phyloP scores from a whole-genome alignment of 2,797 vertebrate genomes.

The Etheostoma nigrum region DNA sequence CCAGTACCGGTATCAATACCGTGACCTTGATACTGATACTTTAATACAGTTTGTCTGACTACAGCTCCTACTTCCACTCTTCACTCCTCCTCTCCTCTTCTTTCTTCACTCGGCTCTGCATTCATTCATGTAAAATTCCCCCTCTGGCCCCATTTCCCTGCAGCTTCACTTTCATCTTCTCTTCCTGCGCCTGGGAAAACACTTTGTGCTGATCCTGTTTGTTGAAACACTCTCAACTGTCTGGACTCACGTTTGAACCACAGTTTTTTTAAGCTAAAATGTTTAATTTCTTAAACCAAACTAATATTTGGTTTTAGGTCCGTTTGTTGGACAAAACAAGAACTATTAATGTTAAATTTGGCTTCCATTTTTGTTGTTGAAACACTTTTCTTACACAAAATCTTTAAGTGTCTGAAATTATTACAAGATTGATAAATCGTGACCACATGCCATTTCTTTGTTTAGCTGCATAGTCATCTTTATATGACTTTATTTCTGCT shows the following conservation, averaged over 20 bases:
- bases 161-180: background rate
- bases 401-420: too few relatives aligned
- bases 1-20: too few relatives aligned
- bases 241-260: too few relatives aligned
- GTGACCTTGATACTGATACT: too few relatives aligned
- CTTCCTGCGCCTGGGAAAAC: background rate
- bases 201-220: too few relatives aligned
- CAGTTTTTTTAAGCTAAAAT: background rate
- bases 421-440: too few relatives aligned
- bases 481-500: background rate
- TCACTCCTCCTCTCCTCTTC: constrained; percentile 4
- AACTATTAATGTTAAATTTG: background rate
- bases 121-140: constrained; percentile 36
- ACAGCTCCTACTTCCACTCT: too few relatives aligned
- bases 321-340: background rate
- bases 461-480: background rate
- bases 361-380: too few relatives aligned
- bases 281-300: background rate
- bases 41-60: too few relatives aligned
- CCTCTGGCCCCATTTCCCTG: constrained; percentile 20
- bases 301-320: background rate
- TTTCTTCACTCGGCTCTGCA: background rate
- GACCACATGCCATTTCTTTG: background rate
- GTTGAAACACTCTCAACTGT: too few relatives aligned
- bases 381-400: too few relatives aligned